A percentile compares a stretch with the other conserved stretches of the same genome.
Conservation (phyloP, 2,797 vertebrate genomes). For the Astyanax mexicanus region DNA sequence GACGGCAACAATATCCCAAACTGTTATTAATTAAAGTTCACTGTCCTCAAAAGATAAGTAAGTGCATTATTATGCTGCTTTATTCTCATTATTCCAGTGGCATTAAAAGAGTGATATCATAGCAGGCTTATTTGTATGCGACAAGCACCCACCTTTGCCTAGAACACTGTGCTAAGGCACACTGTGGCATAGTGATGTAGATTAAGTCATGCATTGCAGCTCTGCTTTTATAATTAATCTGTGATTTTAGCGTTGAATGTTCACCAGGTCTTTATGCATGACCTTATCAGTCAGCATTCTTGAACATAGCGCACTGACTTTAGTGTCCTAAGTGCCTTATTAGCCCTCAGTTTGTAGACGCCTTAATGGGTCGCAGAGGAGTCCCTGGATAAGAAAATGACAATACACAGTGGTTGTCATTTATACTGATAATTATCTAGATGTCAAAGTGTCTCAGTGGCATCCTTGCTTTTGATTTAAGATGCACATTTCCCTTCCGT, state of each 20-base stretch:
- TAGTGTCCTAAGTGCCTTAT: conserved; percentile 67
- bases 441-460: conserved; percentile 62
- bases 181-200: background rate
- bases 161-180: background rate
- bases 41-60: too few relatives aligned
- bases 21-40: too few relatives aligned
- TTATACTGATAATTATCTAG: conserved; percentile 55
- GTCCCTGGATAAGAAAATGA: conserved; percentile 48
- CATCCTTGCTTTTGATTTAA: conserved; percentile 63
- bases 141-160: too few relatives aligned
- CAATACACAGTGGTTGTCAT: conserved; percentile 56
- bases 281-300: conserved; percentile 26
- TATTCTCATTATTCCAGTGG: too few relatives aligned
- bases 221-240: conserved; percentile 21
- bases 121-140: too few relatives aligned
- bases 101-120: too few relatives aligned
- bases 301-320: conserved; percentile 36
- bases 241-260: conserved; percentile 6
- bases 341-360: conserved; percentile 65
- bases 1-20: too few relatives aligned
- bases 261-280: conserved; percentile 4
- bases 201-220: background rate
- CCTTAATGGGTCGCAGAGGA: conserved; percentile 65
- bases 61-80: too few relatives aligned
- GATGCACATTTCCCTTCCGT: conserved; percentile 64